Percentiles rank a stretch among this genome's conserved stretches.
phyloP scores from a whole-genome alignment of 53 echinoderm and acorn worm species.

The Actinopyga echinites region DNA sequence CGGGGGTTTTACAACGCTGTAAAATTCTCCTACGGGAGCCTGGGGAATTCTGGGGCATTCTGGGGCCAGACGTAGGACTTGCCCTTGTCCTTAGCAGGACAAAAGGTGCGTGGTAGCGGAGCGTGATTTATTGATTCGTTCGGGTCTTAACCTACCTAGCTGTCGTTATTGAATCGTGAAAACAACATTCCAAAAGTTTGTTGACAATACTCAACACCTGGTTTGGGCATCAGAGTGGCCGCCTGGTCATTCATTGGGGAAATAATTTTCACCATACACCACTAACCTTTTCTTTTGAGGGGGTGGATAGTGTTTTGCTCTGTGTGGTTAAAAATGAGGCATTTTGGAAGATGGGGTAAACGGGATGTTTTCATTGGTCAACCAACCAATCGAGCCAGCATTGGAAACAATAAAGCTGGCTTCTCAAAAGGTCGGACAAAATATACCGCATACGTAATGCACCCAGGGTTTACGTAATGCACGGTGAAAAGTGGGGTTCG shows the following conservation, averaged over 20 bases:
- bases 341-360: too few relatives aligned
- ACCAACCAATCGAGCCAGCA: too few relatives aligned
- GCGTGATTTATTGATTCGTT: constrained; percentile 16
- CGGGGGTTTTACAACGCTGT: constrained; percentile 18
- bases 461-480: too few relatives aligned
- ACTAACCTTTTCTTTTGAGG: too few relatives aligned
- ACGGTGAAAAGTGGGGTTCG: too few relatives aligned
- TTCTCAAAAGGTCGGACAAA: too few relatives aligned
- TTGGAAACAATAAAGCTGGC: too few relatives aligned
- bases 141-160: constrained; percentile 12
- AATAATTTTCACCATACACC: too few relatives aligned
- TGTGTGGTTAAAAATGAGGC: too few relatives aligned
- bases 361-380: too few relatives aligned
- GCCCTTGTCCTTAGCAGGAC: constrained; percentile 36
- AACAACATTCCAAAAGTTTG: constrained; percentile 38
- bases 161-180: not conserved
- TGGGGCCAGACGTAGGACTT: not conserved
- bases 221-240: constrained; percentile 13
- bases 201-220: constrained; percentile 32
- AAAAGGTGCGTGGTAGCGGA: not conserved
- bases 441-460: too few relatives aligned
- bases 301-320: too few relatives aligned
- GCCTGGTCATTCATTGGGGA: not conserved
- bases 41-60: constrained; percentile 19
- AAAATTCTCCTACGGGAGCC: not conserved